Base-by-base conservation (phyloP, 2,113 vertebrate genomes). In the Lasiurus borealis region DNA sequence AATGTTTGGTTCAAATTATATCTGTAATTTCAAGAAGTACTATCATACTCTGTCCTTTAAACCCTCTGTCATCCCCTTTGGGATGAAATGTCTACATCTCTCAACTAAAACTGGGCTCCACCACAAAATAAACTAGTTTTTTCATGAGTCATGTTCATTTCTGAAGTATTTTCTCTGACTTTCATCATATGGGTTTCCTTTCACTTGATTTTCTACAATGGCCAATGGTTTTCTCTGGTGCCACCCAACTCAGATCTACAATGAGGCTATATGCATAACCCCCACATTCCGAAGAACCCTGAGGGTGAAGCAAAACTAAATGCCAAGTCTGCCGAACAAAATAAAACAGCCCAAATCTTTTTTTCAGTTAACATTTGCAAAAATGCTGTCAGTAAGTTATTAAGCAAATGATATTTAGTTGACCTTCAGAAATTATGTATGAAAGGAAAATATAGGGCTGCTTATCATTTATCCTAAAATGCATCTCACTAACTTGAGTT, bases 351-450 rank as follows among this genome's bases (percentile, higher is more conserved):
- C 73, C 92, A 95, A 96, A 93, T 96, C 94, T 92, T 52, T 16
- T 86, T 66, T 75, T 95, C 91, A 95, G 76, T 96, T 97, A 97
- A 97, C 77, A 97, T 96, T 97, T 97, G 94, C 95, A 92, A 97
- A 97, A 97, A 96, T 72, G 13, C 81, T 71, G 31, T 62, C 93
- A 62, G 93, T 85, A 46, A 88, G 82, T 93, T 95, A 95, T 95
- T 96, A 93, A 96, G 66, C 94, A 96, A 96, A 96, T 73, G 95
- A 46, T n/a, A 92, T 76, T 96, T 96, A 89, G 91, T 87, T 97
- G 92, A 95, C 81, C 82, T 97, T 96, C 88, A 85, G 31, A 34
- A 88, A 59, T 85, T 91, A 88, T 23, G 46, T 64, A 50, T 83
- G 78, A 92, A 93, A 93, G 88, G 36, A 88, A 96, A 95, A 78